Percentiles rank a stretch among this genome's conserved stretches.
Evolutionary conservation across 2,113 vertebrate genomes (phyloP).

Genomic region (Holacanthus passer): DNA sequence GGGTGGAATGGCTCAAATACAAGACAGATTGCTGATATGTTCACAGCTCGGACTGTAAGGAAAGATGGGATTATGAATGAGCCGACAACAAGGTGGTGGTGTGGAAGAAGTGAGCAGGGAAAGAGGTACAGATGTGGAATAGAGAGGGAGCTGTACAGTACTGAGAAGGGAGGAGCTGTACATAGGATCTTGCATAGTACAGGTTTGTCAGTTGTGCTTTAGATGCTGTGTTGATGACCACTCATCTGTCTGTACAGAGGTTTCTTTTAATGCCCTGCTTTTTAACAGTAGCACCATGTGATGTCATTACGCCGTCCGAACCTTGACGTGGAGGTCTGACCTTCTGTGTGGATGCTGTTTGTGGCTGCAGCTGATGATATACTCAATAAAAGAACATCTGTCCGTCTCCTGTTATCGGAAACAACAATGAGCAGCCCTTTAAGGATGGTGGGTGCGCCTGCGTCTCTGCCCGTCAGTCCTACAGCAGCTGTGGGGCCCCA

Average conservation of each 20-base stretch:
- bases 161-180: slow-evolving; percentile 58
- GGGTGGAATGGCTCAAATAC: slow-evolving; percentile 41
- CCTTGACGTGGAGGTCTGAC: slow-evolving; percentile 43
- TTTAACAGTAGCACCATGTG: slow-evolving; percentile 83
- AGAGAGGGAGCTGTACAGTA: slow-evolving; percentile 53
- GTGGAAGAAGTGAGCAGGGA: neutral
- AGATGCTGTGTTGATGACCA: slow-evolving; percentile 65
- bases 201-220: slow-evolving; percentile 85
- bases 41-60: slow-evolving; percentile 23
- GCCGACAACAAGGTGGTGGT: slow-evolving; percentile 3
- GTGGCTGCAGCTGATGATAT: slow-evolving; percentile 66
- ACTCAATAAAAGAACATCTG: slow-evolving; percentile 40
- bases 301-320: slow-evolving; percentile 57
- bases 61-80: slow-evolving; percentile 1
- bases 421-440: slow-evolving; percentile 69
- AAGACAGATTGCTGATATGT: slow-evolving; percentile 9
- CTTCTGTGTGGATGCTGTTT: slow-evolving; percentile 43
- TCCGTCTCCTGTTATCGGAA: slow-evolving; percentile 18
- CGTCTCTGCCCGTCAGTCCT: slow-evolving; percentile 42
- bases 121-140: slow-evolving; percentile 32
- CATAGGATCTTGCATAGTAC: slow-evolving; percentile 85
- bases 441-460: slow-evolving; percentile 36
- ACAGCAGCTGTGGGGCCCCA: slow-evolving; percentile 26
- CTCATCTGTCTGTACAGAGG: slow-evolving; percentile 63
- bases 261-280: slow-evolving; percentile 65